Conservation (phyloP, 2,888 invertebrate species). For the Lydus trimaculatus region DNA sequence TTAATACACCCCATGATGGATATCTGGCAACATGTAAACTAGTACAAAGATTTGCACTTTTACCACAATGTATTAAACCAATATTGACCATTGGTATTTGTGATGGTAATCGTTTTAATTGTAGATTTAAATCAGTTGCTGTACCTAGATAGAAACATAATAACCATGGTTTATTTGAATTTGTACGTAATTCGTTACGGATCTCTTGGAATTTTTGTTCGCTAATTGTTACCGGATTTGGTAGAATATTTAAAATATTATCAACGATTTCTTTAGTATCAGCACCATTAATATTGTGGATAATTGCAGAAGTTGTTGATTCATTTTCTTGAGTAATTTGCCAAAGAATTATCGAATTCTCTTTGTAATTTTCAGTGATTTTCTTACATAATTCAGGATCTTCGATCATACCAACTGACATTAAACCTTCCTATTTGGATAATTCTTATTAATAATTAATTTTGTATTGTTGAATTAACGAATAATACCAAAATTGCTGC, state of each 20-base stretch:
- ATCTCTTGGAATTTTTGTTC: slow-evolving; percentile 64
- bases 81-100: slow-evolving; percentile 65
- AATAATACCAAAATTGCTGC: slow-evolving; percentile 73
- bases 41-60: slow-evolving; percentile 65
- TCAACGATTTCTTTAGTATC: slow-evolving; percentile 66
- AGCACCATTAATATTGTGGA: slow-evolving; percentile 51
- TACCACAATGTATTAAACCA: slow-evolving; percentile 70
- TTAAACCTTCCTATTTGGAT: slow-evolving; percentile 63
- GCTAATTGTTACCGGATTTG: slow-evolving; percentile 67
- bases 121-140: slow-evolving; percentile 63
- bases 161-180: slow-evolving; percentile 62
- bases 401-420: slow-evolving; percentile 62
- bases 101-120: slow-evolving; percentile 69
- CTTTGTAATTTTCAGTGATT: slow-evolving; percentile 54
- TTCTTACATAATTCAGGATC: slow-evolving; percentile 61
- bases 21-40: slow-evolving; percentile 66
- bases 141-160: slow-evolving; percentile 65
- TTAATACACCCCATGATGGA: slow-evolving; percentile 78
- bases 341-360: slow-evolving; percentile 55
- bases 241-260: slow-evolving; percentile 67
- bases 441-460: too few relatives aligned
- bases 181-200: slow-evolving; percentile 38
- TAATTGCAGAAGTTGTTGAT: slow-evolving; percentile 34
- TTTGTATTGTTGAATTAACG: too few relatives aligned
- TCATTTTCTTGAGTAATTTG: slow-evolving; percentile 41